phyloP scores from a whole-genome alignment of 2,797 vertebrate genomes.

The Pantherophis vulpinus region DNA sequence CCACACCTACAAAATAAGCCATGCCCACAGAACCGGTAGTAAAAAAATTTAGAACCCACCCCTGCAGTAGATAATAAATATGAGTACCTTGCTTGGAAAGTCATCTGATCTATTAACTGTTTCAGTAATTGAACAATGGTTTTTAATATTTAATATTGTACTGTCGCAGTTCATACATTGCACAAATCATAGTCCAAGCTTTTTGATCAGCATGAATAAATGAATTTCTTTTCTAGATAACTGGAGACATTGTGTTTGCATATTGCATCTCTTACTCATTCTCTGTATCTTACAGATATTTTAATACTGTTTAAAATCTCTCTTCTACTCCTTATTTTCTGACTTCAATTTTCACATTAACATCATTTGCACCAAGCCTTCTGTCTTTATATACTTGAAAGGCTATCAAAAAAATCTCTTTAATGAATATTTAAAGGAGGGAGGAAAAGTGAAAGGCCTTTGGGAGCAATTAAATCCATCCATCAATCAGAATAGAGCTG shows the following conservation, averaged over 20 bases:
- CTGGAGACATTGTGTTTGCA: background rate
- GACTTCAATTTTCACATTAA: background rate
- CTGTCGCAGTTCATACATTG: background rate
- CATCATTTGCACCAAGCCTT: background rate
- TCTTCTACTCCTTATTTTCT: background rate
- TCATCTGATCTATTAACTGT: background rate
- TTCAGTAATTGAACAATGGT: background rate
- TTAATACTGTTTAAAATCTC: background rate
- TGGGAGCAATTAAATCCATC: background rate
- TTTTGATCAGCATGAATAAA: background rate
- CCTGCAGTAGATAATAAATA: background rate
- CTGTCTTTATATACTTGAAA: background rate
- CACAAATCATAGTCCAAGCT: background rate
- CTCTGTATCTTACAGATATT: background rate
- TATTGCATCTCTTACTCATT: background rate
- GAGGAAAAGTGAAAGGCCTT: background rate
- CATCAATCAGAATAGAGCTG: background rate
- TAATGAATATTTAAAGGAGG: constrained; percentile 23
- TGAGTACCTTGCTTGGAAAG: background rate
- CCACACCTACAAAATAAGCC: too few species aligned
- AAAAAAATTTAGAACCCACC: too few species aligned
- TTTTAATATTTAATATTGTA: background rate
- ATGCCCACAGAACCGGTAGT: too few species aligned
- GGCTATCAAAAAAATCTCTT: constrained; percentile 52
- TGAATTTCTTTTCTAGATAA: background rate